Evolutionary conservation across 2,797 vertebrate genomes (phyloP), one percentile per base, ranked within the genome.

Genomic region (Onychomys torridus): DNA sequence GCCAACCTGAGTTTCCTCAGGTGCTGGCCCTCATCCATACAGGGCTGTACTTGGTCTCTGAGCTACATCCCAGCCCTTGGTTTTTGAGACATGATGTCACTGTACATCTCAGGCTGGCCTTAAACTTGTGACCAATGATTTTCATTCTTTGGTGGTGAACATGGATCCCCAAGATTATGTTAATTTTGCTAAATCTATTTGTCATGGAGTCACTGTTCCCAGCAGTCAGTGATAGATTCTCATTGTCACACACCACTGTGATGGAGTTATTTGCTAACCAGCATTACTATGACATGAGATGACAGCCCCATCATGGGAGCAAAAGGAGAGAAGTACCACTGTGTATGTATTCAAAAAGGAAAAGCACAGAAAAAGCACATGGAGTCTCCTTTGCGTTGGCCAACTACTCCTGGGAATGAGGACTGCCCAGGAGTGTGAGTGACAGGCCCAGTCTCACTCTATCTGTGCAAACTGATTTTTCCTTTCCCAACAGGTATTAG

Each of bases 291-390:
- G 23, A 9, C 8, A 2, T 59, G 49, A 73, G 34, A 6, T 29
- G 6, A 37, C 57, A 37, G 13, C 9, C n/a, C 0, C 21, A 13
- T 13, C 40, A 25, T 0, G 0, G 8, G 5, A 3, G 63, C 25
- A 75, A 43, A 27, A 16, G 46, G 10, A 0, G 14, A 82, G 34
- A 63, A 9, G 65, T 34, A 17, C 21, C 32, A 3, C 19, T 49
- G 11, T 73, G 2, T 73, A 73, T 73, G n/a, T 73, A 23, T 40
- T 23, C 69, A 21, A 23, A 37, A 40, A 10, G 19, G 37, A 37
- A 71, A 37, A 9, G n/a, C n/a, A 71, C n/a, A 73, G 34, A 71
- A 21, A 21, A 71, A 29, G 8, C 14, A 55, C 13, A 43, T 76
- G 73, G 12, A 46, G 25, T 76, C 40, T 76, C 12, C 40, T 49